Conservation (phyloP, 2,797 vertebrate species). For the Alexandromys oeconomus region DNA sequence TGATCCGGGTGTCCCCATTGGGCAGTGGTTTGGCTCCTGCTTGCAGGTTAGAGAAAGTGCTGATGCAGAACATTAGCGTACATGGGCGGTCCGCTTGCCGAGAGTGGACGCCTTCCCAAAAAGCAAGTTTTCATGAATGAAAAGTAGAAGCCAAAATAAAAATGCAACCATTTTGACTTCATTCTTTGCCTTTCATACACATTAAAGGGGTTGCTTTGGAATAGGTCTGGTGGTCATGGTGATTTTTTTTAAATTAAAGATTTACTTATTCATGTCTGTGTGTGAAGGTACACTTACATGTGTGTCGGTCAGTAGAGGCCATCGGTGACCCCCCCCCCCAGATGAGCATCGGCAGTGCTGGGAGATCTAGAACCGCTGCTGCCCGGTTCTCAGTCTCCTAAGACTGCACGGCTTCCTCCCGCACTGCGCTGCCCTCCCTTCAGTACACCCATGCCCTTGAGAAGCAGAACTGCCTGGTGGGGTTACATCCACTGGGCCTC, state of each 20-base stretch:
- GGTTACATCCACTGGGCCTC: neutral
- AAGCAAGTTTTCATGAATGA: constrained; percentile 31
- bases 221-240: neutral
- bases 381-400: neutral
- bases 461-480: neutral
- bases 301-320: neutral
- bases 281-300: neutral
- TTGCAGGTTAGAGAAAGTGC: neutral
- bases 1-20: neutral
- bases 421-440: no score
- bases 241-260: constrained; percentile 1
- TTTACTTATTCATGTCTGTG: neutral
- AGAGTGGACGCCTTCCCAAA: neutral
- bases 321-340: neutral
- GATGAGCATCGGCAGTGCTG: neutral
- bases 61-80: neutral
- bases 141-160: constrained; percentile 62
- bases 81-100: neutral
- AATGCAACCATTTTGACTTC: constrained; percentile 48
- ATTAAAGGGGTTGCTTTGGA: constrained; percentile 50
- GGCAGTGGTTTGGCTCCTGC: neutral
- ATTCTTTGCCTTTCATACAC: neutral
- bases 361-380: neutral
- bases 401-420: neutral
- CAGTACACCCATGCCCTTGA: neutral